These are phyloP conservation scores for Columba janthina DNA, from an alignment of 2,113 vertebrate species.

Conservation along the genomic window DNA sequence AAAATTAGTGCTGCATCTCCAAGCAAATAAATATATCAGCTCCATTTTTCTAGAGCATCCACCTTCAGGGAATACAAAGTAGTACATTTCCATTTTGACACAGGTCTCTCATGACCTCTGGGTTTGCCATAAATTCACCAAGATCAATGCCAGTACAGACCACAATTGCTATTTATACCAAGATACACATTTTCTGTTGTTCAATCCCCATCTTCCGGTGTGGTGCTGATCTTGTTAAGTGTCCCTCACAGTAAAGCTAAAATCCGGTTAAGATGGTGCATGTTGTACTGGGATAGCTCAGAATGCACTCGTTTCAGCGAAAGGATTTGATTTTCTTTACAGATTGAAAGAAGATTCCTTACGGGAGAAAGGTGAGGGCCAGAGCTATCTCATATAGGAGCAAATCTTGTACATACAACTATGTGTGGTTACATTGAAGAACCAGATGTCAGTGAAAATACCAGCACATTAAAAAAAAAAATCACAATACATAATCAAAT, in stretches of 20 bases:
- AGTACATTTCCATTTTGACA: neutral
- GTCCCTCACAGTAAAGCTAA: neutral
- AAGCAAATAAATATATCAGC: neutral
- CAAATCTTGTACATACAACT: neutral
- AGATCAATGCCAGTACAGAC: neutral
- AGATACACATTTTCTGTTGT: neutral
- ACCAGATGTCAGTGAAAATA: neutral
- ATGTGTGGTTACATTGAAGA: neutral
- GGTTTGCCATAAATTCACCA: neutral
- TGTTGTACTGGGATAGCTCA: neutral
- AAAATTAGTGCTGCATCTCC: neutral
- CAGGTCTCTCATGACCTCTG: neutral
- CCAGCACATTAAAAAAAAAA: neutral
- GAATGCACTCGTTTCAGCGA: neutral
- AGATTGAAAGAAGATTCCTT: neutral
- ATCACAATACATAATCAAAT: neutral
- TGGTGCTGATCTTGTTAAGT: neutral
- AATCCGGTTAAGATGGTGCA: neutral
- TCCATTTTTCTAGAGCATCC: neutral
- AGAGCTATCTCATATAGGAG: neutral
- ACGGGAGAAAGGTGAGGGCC: neutral
- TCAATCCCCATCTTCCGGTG: neutral
- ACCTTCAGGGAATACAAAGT: neutral
- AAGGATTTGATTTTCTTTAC: neutral
- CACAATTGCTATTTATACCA: neutral